These are phyloP conservation scores for Neocrepidodera transversa DNA, from an alignment of 2,888 invertebrate species.

Conservation along the genomic window DNA sequence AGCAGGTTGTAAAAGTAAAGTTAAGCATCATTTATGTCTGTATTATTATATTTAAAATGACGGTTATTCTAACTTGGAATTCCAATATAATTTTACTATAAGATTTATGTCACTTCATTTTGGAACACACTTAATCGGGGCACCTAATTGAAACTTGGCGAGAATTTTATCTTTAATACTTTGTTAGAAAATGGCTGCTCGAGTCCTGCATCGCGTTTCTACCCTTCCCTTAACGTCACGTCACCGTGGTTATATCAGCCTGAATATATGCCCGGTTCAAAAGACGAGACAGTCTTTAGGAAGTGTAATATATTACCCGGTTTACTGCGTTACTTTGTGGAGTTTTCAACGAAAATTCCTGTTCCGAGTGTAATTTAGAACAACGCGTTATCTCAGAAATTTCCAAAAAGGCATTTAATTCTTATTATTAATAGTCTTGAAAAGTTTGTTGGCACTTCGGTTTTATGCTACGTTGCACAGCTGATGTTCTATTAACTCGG, in stretches of 20 bases:
- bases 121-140: conserved; percentile 50
- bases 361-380: conserved; percentile 22
- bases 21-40: too few relatives aligned
- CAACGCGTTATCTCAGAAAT: conserved; percentile 22
- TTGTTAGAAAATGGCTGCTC: conserved; percentile 45
- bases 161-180: conserved; percentile 39
- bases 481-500: conserved; percentile 13
- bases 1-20: too few relatives aligned
- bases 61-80: conserved; percentile 6
- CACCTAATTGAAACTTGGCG: conserved; percentile 54
- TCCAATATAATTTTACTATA: conserved; percentile 40
- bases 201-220: conserved; percentile 37
- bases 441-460: conserved; percentile 21
- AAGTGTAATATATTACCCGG: conserved; percentile 31
- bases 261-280: conserved; percentile 25
- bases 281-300: conserved; percentile 23
- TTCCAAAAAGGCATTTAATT: conserved; percentile 22
- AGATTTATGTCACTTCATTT: conserved; percentile 48
- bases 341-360: conserved; percentile 23
- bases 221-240: conserved; percentile 41
- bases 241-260: conserved; percentile 34
- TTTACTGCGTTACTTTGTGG: conserved; percentile 20
- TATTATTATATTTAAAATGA: conserved; percentile 1
- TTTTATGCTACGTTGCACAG: conserved; percentile 11
- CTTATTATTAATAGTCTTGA: conserved; percentile 17